Evolutionary conservation across 2,888 invertebrate species (phyloP), one percentile per base, ranked within the genome.

Genomic region (Clanis bilineata): DNA sequence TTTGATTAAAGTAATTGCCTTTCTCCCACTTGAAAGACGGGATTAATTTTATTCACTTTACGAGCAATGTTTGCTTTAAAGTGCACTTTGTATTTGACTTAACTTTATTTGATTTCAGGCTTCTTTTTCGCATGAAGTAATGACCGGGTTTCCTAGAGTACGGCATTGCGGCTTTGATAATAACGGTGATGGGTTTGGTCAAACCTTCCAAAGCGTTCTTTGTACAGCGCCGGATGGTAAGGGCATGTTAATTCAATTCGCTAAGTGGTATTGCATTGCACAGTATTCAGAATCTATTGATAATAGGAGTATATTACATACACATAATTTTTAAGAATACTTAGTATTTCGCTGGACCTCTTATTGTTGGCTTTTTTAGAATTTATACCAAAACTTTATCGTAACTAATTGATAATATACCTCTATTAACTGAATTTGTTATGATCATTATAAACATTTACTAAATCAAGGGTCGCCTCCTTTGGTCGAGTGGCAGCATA

Each of bases 1-100:
- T 74, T 70, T 66, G 63, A 72, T 69, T 73, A 66, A 71, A 75
- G 74, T 75, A 72, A 74, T 74, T 74, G 70, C 56, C 60, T 62
- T 68, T 67, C 66, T 72, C 69, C 63, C 62, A 67, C 58, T 59
- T 59, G 59, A 55, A 57, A 51, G 22, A 54, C 43, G 41, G 36
- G 44, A 55, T 18, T 36, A 43, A 43, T 43, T 59, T 43, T 47
- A 57, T 57, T 36, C 10, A 47, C 10, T 45, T 23, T 18, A 38
- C 15, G 41, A 18, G 10, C 12, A 5, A 10, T 5, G n/a, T 57
- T 38, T 25, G 23, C 15, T 56, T 43, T 18, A 28, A 5, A 56
- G 47, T n/a, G 47, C 47, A 57, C 41, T 57, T n/a, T 39, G 41
- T 15, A 36, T 45, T 10, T 28, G 9, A 18, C 32, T 18, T 12